Conservation (phyloP, 2,113 vertebrate genomes). For the Trematomus loennbergii region DNA sequence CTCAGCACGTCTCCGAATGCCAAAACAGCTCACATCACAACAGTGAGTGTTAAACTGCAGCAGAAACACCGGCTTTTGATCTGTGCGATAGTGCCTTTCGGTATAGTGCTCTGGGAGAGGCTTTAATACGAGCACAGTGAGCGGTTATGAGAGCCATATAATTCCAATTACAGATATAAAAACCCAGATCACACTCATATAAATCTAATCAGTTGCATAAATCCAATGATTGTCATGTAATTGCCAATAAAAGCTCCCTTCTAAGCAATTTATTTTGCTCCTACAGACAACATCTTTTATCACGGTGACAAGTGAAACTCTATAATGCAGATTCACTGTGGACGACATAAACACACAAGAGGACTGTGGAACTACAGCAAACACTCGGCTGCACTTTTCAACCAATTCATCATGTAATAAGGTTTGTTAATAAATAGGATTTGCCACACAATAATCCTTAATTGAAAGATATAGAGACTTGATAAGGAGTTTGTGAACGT, state of each 20-base stretch:
- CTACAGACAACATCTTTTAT: slow-evolving; percentile 11
- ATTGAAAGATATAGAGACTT: neutral
- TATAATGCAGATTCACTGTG: slow-evolving; percentile 32
- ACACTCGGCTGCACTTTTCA: neutral
- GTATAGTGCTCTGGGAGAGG: slow-evolving; percentile 4
- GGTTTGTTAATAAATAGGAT: neutral
- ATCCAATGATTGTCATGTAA: slow-evolving; percentile 10
- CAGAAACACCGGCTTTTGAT: slow-evolving; percentile 40
- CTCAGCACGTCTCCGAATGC: slow-evolving; percentile 21
- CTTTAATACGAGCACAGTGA: slow-evolving; percentile 19
- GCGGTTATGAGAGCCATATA: slow-evolving; percentile 20
- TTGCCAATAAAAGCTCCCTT: slow-evolving; percentile 3
- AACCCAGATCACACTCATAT: neutral
- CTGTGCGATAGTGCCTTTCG: slow-evolving; percentile 13
- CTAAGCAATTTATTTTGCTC: neutral
- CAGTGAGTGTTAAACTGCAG: slow-evolving; percentile 11
- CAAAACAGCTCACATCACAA: slow-evolving; percentile 47
- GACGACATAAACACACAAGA: neutral
- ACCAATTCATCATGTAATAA: neutral
- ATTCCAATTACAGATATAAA: slow-evolving; percentile 30
- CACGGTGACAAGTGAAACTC: neutral
- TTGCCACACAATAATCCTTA: neutral
- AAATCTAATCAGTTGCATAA: slow-evolving; percentile 42
- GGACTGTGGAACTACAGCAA: neutral
- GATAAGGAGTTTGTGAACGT: neutral